Conservation (phyloP, 2,113 vertebrate species). For the Halichoeres trimaculatus region DNA sequence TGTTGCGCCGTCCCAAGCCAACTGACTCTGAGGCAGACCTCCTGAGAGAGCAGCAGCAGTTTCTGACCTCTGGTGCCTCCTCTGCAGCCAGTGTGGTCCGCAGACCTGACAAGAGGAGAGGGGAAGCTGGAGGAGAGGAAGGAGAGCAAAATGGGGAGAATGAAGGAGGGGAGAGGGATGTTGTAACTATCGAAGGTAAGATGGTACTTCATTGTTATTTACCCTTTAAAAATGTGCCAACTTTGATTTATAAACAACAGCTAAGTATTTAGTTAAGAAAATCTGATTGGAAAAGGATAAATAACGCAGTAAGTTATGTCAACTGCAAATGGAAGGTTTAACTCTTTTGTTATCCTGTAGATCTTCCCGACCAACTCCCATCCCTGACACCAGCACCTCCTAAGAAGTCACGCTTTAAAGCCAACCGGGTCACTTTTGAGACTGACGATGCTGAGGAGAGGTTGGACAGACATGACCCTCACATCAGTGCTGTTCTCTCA, state of each 20-base stretch:
- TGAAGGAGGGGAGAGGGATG: slow-evolving; percentile 80
- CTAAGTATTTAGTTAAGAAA: not conserved
- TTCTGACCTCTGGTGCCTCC: slow-evolving; percentile 84
- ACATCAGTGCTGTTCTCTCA: slow-evolving; percentile 93
- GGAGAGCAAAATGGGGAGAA: slow-evolving; percentile 17
- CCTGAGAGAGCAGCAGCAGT: slow-evolving; percentile 89
- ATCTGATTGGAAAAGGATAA: not conserved
- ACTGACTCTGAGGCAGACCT: slow-evolving; percentile 93
- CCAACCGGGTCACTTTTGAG: slow-evolving; percentile 79
- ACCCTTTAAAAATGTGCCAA: too few relatives aligned
- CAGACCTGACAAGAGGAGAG: slow-evolving; percentile 89
- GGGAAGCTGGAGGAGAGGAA: slow-evolving; percentile 57
- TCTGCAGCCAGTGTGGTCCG: slow-evolving; percentile 88
- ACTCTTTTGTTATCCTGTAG: slow-evolving; percentile 66
- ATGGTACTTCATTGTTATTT: not conserved
- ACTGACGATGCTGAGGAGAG: slow-evolving; percentile 87
- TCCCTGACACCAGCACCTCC: slow-evolving; percentile 89
- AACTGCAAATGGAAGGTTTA: not conserved
- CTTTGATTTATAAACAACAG: not conserved
- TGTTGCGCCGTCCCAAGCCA: slow-evolving; percentile 92
- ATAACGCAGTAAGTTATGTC: too few relatives aligned
- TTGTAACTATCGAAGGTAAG: slow-evolving; percentile 89
- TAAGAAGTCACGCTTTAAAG: slow-evolving; percentile 90
- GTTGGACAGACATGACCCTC: slow-evolving; percentile 87
- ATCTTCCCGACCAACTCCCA: slow-evolving; percentile 90